These are phyloP conservation scores for Poeciliopsis presidionis DNA, from an alignment of 2,797 vertebrate species.

Conservation along the genomic window DNA sequence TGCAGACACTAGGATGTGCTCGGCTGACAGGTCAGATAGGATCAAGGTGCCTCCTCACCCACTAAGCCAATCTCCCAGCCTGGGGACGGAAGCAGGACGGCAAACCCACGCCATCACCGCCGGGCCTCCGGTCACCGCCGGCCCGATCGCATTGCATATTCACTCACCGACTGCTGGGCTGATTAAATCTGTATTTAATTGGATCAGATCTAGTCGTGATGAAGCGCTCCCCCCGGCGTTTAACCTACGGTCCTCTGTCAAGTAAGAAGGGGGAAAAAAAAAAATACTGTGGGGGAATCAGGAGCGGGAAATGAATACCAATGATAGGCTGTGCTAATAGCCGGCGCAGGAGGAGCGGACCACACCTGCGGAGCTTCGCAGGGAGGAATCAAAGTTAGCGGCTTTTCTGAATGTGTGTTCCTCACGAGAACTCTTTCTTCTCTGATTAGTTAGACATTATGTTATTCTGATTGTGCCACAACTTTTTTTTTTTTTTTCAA, in stretches of 20 bases:
- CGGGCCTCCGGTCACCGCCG: slow-evolving; percentile 50
- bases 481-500: slow-evolving; percentile 5
- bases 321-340: slow-evolving; percentile 77
- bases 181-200: slow-evolving; percentile 88
- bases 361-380: slow-evolving; percentile 70
- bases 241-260: slow-evolving; percentile 82
- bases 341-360: slow-evolving; percentile 66
- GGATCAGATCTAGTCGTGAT: slow-evolving; percentile 83
- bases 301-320: slow-evolving; percentile 79
- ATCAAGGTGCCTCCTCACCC: slow-evolving; percentile 40
- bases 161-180: slow-evolving; percentile 67
- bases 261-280: slow-evolving; percentile 64
- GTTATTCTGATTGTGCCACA: slow-evolving; percentile 44
- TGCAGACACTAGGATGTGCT: slow-evolving; percentile 30
- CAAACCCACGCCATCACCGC: slow-evolving; percentile 23
- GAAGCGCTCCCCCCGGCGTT: slow-evolving; percentile 79
- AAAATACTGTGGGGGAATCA: slow-evolving; percentile 74
- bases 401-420: slow-evolving; percentile 34
- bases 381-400: slow-evolving; percentile 44
- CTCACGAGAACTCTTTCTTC: slow-evolving; percentile 12
- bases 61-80: slow-evolving; percentile 31
- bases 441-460: slow-evolving; percentile 57
- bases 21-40: slow-evolving; percentile 44
- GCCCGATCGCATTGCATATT: slow-evolving; percentile 74
- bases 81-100: slow-evolving; percentile 25